Evolutionary conservation across 2,113 vertebrate species (phyloP), one percentile per base, ranked within the genome.

Genomic region (Ammodytes marinus): DNA sequence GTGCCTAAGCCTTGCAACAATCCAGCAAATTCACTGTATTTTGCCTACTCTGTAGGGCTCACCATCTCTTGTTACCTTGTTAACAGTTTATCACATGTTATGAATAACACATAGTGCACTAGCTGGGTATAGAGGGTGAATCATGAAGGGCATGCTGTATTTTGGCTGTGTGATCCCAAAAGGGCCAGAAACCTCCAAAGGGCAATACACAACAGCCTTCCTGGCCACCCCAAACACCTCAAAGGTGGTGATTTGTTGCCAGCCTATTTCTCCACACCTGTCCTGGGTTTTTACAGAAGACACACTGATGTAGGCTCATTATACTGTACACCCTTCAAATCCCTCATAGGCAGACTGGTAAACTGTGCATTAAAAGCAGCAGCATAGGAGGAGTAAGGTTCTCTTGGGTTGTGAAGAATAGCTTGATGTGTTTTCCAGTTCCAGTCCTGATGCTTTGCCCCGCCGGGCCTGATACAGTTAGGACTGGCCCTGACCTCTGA

Each of bases 401-500:
- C 37, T 1, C n/a, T 67, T 4, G 61, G n/a, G 46, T 45, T 64
- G 63, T 73, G 15, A 61, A 58, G 40, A 11, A 74, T 39, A 11
- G 53, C 19, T 69, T 73, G 45, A 52, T 50, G 19, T 15, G 68
- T n/a, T 58, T 27, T 67, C 39, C 37, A 54, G 37, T 37, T 13
- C 12, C 13, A 8, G 52, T 66, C 42, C 45, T 53, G 13, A 35
- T 40, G 7, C 39, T 55, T 43, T 19, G 35, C 77, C 13, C 45
- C 14, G 10, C n/a, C 40, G 0, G 17, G 66, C 54, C 40, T 45
- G 8, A 52, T 43, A 70, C n/a, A 3, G 65, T 46, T 50, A 74
- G 39, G 46, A 52, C 7, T 1, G 9, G n/a, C 8, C 42, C 40
- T 79, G 74, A 82, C 66, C 80, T 79, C 71, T 7, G 5, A 57